Evolutionary conservation across 2,113 vertebrate species (phyloP), one percentile per base, ranked within the genome.

Genomic region (Spheniscus mendiculus): DNA sequence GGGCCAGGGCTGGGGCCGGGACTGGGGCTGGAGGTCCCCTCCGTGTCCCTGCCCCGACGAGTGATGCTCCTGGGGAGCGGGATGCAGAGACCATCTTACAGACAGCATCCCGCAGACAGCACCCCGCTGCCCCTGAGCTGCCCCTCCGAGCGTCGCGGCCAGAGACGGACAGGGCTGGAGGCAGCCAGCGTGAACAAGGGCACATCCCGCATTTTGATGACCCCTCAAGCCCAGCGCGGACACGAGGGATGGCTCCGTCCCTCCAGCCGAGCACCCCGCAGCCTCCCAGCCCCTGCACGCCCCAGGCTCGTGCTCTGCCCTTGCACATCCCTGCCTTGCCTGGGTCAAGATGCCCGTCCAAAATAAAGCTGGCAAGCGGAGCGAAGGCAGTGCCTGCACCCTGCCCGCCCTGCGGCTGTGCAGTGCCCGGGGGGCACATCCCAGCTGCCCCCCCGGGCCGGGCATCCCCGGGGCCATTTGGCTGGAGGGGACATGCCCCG

Each of bases 101-200:
- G 44, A 11, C 6, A 42, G 44, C 29, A 47, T 17, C 42, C 42
- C 8, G 1, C 27, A 14, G 62, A 8, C 8, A n/a, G 21, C 26
- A 32, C 10, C 71, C 67, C 6, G 2, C 73, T 10, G 65, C 15
- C 49, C 56, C 34, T 2, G 15, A 15, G n/a, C 67, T 42, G 27
- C 66, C 9, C 20, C 42, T 8, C 42, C 2, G 13, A 13, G 15
- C 19, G 0, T 21, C 14, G 0, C 5, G 4, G 16, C 15, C 6
- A 9, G 50, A 18, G 69, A 18, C 0, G 13, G n/a, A 12, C 63
- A 7, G 40, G 34, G 9, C 22, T 52, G 53, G 87, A 16, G 32
- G 36, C 50, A 36, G 21, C 52, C 16, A 25, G 29, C 34, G 9
- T 0, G 11, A 30, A 20, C 49, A 12, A 12, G 30, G 72, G 4